Base-by-base conservation (phyloP, 2,888 invertebrate species). In the Aproaerema taeniolella region DNA sequence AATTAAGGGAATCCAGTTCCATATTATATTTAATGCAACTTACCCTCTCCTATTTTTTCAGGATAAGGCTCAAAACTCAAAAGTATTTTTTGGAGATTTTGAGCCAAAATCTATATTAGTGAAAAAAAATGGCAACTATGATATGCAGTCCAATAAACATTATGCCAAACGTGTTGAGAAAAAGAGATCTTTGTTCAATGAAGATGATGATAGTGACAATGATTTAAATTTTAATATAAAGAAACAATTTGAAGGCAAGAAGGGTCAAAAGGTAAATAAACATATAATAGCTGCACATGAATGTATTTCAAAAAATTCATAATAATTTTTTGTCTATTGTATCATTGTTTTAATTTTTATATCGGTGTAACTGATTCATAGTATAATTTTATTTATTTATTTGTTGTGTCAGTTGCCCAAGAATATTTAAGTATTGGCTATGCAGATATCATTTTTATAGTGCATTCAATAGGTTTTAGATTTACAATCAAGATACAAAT, bases 401-500 rank as follows among this genome's bases (percentile, higher is more conserved):
- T n/a, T n/a, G n/a, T n/a, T n/a, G n/a, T n/a, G n/a, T n/a, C n/a
- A n/a, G n/a, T n/a, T n/a, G n/a, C n/a, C n/a, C n/a, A n/a, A n/a
- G n/a, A n/a, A n/a, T n/a, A n/a, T n/a, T n/a, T n/a, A n/a, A n/a
- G n/a, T n/a, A n/a, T n/a, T n/a, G n/a, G n/a, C n/a, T n/a, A n/a
- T n/a, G n/a, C n/a, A n/a, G n/a, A n/a, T n/a, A n/a, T n/a, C n/a
- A n/a, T n/a, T n/a, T n/a, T n/a, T n/a, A n/a, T n/a, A n/a, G n/a
- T n/a, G n/a, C n/a, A 32, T 45, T 29, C 49, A 52, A 11, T 57
- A 91, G 91, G 79, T 92, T 55, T 83, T 93, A 67, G 89, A 91
- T 72, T 85, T 95, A 53, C 93, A 95, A 85, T 89, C 90, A 32
- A 89, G 88, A 57, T 91, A 89, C 74, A 92, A 92, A 65, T 89